Conservation (phyloP, 2,113 vertebrate species). For the Neoarius graeffei region DNA sequence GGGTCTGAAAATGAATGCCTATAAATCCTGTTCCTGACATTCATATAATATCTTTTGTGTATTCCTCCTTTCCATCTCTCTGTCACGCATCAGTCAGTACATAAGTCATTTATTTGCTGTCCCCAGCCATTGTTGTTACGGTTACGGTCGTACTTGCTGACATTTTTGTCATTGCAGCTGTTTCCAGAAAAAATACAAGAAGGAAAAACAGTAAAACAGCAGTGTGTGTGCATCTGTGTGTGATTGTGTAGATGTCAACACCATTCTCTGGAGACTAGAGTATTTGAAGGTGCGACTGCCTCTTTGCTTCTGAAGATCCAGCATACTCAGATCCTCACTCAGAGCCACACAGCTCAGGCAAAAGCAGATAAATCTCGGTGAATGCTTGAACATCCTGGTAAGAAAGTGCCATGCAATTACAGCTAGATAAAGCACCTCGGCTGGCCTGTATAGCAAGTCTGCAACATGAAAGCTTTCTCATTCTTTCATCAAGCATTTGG, state of each 20-base stretch:
- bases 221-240: slow-evolving; percentile 24
- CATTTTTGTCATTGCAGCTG: background rate
- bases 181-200: background rate
- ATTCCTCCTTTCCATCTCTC: background rate
- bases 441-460: slow-evolving; percentile 13
- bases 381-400: slow-evolving; percentile 17
- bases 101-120: background rate
- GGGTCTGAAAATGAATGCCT: background rate
- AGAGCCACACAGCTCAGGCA: slow-evolving; percentile 27
- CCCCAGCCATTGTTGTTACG: background rate
- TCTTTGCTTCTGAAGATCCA: slow-evolving; percentile 43
- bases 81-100: background rate
- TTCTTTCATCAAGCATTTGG: slow-evolving; percentile 32
- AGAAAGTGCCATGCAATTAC: slow-evolving; percentile 10
- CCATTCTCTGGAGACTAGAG: slow-evolving; percentile 55
- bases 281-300: slow-evolving; percentile 57
- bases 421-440: slow-evolving; percentile 33
- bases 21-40: background rate
- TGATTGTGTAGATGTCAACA: slow-evolving; percentile 40
- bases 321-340: slow-evolving; percentile 1
- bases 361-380: slow-evolving; percentile 40
- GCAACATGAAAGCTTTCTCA: slow-evolving; percentile 31
- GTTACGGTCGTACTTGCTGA: background rate
- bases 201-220: background rate
- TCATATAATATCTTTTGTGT: background rate